These are phyloP conservation scores for Melanotaenia nigrans DNA, from an alignment of 2,797 vertebrate genomes.

Conservation along the genomic window DNA sequence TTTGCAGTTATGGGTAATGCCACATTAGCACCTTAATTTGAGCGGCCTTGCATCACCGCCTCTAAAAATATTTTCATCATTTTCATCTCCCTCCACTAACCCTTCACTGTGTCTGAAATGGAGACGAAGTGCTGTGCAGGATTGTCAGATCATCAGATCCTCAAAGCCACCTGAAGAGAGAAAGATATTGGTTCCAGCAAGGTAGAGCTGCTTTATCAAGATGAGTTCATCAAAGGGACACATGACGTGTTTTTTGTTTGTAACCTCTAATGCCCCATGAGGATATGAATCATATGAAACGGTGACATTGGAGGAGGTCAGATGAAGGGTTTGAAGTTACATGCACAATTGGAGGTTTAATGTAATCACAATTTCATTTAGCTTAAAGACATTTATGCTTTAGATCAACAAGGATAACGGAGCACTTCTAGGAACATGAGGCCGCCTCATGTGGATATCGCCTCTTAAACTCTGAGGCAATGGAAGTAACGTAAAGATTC, in stretches of 20 bases:
- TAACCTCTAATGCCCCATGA: slow-evolving; percentile 44
- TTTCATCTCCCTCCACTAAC: slow-evolving; percentile 43
- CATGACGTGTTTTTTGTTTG: slow-evolving; percentile 30
- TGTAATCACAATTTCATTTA: slow-evolving; percentile 56
- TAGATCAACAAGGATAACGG: slow-evolving; percentile 40
- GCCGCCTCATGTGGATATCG: slow-evolving; percentile 13
- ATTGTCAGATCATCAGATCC: slow-evolving; percentile 25
- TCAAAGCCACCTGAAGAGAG: slow-evolving; percentile 6
- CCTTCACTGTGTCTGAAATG: slow-evolving; percentile 38
- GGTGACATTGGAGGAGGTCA: slow-evolving; percentile 27
- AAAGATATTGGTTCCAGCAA: slow-evolving; percentile 37
- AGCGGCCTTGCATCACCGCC: slow-evolving; percentile 74
- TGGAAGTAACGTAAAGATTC: slow-evolving; percentile 11
- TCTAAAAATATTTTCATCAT: slow-evolving; percentile 78
- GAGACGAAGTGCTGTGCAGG: slow-evolving; percentile 22
- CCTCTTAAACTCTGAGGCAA: slow-evolving; percentile 30
- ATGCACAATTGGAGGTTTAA: slow-evolving; percentile 67
- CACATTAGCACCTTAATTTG: slow-evolving; percentile 80
- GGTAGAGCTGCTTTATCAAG: slow-evolving; percentile 54
- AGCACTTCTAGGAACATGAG: slow-evolving; percentile 30
- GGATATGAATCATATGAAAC: slow-evolving; percentile 56
- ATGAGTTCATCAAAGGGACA: slow-evolving; percentile 42
- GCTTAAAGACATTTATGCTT: slow-evolving; percentile 42
- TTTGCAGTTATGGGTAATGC: slow-evolving; percentile 69
- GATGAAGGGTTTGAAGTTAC: slow-evolving; percentile 46